Conservation (phyloP, 2,797 vertebrate species). For the Gallinago nigripennis region DNA sequence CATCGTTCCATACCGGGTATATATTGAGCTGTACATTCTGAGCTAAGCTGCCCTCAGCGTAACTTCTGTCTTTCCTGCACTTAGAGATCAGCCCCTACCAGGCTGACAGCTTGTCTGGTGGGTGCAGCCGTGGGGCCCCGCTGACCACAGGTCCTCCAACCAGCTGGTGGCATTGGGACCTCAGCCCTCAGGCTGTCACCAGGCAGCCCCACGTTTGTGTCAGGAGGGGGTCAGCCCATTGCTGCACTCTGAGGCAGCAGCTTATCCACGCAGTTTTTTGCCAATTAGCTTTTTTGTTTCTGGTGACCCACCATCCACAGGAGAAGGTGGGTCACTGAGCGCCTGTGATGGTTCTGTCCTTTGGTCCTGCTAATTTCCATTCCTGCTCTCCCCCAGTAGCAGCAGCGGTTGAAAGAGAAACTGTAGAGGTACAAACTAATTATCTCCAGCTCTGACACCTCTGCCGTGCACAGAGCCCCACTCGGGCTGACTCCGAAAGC, state of each 20-base stretch:
- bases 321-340: not conserved
- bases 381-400: not conserved
- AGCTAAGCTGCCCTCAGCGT: not conserved
- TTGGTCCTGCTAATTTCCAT: not conserved
- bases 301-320: fast-evolving
- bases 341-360: not conserved
- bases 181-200: not conserved
- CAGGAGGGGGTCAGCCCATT: fast-evolving
- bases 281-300: not conserved
- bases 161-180: not conserved
- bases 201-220: fast-evolving
- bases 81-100: not conserved
- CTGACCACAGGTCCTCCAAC: not conserved
- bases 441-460: not conserved
- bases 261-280: not conserved
- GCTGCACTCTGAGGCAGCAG: not conserved
- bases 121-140: not conserved
- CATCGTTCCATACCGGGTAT: fast-evolving
- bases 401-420: not conserved
- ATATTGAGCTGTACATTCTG: not conserved
- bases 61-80: not conserved
- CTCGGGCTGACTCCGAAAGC: fast-evolving
- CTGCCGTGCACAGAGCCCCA: not conserved
- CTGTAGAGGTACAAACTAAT: not conserved
- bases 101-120: not conserved